These are phyloP conservation scores for Orycteropus afer DNA, from an alignment of 2,113 vertebrate species.

Conservation along the genomic window DNA sequence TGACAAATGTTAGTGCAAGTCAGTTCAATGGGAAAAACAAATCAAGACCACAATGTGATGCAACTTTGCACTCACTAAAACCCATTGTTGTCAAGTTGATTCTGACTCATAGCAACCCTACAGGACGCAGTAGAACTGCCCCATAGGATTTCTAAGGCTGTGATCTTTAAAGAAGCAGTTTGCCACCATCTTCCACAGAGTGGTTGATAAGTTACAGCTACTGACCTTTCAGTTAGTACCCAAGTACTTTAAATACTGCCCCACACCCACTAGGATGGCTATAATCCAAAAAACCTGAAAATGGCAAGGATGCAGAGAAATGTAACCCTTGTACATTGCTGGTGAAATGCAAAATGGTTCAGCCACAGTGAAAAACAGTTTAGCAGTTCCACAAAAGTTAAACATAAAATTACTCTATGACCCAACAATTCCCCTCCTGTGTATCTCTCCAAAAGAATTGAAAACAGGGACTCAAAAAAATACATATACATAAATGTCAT, in stretches of 20 bases:
- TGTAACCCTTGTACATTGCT: not conserved
- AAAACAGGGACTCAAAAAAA: not conserved
- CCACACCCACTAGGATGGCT: not conserved
- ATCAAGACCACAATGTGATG: too few species aligned
- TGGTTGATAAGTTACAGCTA: not conserved
- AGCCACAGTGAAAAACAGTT: not conserved
- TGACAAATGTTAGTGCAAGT: constrained; percentile 1
- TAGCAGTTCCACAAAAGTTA: not conserved
- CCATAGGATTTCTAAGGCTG: not conserved
- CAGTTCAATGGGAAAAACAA: too few species aligned
- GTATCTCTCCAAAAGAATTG: not conserved
- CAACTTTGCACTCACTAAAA: too few species aligned
- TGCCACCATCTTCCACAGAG: not conserved
- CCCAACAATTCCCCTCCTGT: not conserved
- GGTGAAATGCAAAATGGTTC: too few species aligned
- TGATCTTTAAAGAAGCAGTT: not conserved
- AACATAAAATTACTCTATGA: not conserved
- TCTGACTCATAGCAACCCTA: not conserved
- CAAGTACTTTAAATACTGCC: not conserved
- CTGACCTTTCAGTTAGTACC: not conserved
- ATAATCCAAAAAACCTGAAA: not conserved
- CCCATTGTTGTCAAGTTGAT: not conserved
- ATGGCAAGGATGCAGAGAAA: not conserved
- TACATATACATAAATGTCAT: not conserved
- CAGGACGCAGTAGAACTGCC: not conserved